Conservation (phyloP, 92 coral and sea anemone species). For the Paragorgia papillata region DNA sequence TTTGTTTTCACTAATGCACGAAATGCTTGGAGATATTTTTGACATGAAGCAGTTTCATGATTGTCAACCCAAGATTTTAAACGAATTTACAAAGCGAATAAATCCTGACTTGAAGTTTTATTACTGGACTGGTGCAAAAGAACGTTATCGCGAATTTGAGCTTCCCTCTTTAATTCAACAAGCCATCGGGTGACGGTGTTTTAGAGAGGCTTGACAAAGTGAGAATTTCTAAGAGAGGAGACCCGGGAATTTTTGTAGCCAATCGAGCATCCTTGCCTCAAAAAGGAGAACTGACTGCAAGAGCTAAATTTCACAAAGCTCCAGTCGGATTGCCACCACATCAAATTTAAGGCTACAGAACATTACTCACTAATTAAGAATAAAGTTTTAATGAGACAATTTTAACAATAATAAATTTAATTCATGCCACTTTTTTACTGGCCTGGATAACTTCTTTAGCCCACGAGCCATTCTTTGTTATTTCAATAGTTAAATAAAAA, state of each 20-base stretch:
- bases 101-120: conserved; percentile 61
- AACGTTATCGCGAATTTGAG: conserved; percentile 61
- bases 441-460: conserved; percentile 50
- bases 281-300: conserved; percentile 64
- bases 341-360: conserved; percentile 3
- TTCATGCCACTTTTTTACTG: conserved; percentile 46
- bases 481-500: conserved; percentile 46
- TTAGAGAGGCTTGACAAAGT: conserved; percentile 44
- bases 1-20: conserved; percentile 63
- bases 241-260: conserved; percentile 47
- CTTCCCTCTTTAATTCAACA: conserved; percentile 66
- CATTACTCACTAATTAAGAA: conserved; percentile 18
- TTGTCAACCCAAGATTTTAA: conserved; percentile 66
- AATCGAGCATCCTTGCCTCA: conserved; percentile 50
- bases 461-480: conserved; percentile 53
- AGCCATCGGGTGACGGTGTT: conserved; percentile 61
- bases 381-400: not conserved
- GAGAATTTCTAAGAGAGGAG: conserved; percentile 43
- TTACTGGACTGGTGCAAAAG: conserved; percentile 71
- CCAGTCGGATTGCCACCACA: conserved; percentile 66
- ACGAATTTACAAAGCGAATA: conserved; percentile 64
- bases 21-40: conserved; percentile 65
- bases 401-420: conserved; percentile 10
- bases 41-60: conserved; percentile 64
- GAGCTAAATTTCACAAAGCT: too few relatives aligned